These are phyloP conservation scores for Pachycephala philippinensis DNA, from an alignment of 2,113 vertebrate genomes.

Conservation along the genomic window DNA sequence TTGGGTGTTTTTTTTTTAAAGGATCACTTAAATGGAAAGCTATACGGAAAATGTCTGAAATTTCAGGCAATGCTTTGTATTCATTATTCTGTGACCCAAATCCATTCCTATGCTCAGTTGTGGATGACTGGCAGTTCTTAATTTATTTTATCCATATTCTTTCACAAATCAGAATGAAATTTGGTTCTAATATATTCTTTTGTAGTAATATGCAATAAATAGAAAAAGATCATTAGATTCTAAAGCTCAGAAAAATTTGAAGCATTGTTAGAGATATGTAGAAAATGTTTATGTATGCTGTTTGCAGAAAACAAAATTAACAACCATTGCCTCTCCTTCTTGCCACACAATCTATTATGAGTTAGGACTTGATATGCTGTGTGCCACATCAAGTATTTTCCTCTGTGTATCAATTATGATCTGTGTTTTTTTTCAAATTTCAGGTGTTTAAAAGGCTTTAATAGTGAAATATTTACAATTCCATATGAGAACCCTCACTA, in stretches of 20 bases:
- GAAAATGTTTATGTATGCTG: background rate
- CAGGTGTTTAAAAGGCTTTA: background rate
- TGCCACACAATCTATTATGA: background rate
- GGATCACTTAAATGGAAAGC: background rate
- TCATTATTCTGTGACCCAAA: slow-evolving; percentile 34
- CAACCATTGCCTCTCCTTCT: background rate
- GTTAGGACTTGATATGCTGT: background rate
- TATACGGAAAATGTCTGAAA: background rate
- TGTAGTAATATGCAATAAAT: background rate
- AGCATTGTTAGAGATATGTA: background rate
- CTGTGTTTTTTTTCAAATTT: background rate
- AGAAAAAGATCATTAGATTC: background rate
- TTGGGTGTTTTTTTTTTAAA: background rate
- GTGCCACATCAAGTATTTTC: background rate
- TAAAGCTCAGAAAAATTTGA: background rate
- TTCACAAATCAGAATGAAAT: background rate
- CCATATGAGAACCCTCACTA: background rate
- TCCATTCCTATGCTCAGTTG: background rate
- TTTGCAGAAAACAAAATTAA: background rate
- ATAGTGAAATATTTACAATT: background rate
- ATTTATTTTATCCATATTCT: background rate
- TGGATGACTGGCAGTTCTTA: slow-evolving; percentile 13
- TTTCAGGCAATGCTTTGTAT: slow-evolving; percentile 6
- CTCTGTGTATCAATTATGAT: background rate
- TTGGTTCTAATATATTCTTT: background rate